phyloP scores from a whole-genome alignment of 2,113 vertebrate species.

The Artemisiospiza belli region DNA sequence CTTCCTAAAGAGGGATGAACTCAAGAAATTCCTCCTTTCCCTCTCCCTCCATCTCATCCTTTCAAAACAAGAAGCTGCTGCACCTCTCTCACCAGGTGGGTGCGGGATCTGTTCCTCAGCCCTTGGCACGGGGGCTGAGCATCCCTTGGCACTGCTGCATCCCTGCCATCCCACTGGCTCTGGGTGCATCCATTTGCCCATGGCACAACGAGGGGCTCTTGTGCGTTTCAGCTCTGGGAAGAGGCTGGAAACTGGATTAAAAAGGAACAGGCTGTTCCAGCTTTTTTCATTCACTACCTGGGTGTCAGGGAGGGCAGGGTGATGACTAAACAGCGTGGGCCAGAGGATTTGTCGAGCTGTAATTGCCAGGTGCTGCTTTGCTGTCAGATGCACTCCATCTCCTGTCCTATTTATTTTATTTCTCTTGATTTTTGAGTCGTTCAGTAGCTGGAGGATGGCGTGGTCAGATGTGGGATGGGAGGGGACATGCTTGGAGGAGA shows the following conservation, averaged over 20 bases:
- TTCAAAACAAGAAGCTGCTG: not conserved
- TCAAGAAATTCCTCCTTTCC: not conserved
- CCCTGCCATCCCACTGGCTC: not conserved
- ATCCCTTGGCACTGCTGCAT: not conserved
- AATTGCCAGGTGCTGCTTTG: not conserved
- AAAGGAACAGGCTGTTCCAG: not conserved
- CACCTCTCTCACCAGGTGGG: fast-evolving
- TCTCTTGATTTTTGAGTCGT: not conserved
- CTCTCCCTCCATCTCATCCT: not conserved
- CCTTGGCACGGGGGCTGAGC: not conserved
- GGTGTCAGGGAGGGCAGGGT: not conserved
- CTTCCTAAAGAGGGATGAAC: not conserved
- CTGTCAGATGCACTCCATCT: not conserved
- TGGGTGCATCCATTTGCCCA: fast-evolving
- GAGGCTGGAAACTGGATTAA: not conserved
- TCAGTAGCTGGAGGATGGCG: not conserved
- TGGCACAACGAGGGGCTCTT: not conserved
- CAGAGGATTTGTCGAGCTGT: not conserved
- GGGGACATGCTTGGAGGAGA: not conserved
- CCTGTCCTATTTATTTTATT: not conserved
- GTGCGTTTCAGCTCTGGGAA: not conserved
- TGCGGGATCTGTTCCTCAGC: not conserved
- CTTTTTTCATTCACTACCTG: not conserved
- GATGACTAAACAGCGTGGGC: not conserved
- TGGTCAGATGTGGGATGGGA: fast-evolving